These are phyloP conservation scores for Heterodera schachtii DNA, from an alignment of 1,140 invertebrate genomes.

Conservation along the genomic window DNA sequence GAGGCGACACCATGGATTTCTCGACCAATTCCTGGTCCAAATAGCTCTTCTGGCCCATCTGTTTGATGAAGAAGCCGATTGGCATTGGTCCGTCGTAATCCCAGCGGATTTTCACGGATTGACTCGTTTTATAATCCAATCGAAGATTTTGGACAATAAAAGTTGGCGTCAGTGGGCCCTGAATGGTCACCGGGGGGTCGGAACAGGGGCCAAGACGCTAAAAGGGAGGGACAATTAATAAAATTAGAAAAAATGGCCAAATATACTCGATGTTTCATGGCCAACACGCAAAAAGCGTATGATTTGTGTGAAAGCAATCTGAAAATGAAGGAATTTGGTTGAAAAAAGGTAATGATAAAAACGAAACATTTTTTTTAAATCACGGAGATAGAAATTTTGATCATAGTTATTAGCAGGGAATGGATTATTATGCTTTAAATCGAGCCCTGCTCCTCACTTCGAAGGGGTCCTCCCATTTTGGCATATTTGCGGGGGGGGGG, in stretches of 20 bases:
- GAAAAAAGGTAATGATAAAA: not conserved
- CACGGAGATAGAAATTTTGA: too few relatives aligned
- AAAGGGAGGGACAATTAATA: conserved; percentile 28
- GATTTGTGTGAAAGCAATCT: conserved; percentile 55
- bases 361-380: not conserved
- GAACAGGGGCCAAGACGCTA: conserved; percentile 64
- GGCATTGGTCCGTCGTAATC: conserved; percentile 47
- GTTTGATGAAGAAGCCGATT: conserved; percentile 61
- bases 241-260: not conserved
- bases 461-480: too few relatives aligned
- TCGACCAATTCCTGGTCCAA: conserved; percentile 55
- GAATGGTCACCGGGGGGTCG: conserved; percentile 60
- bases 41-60: conserved; percentile 61
- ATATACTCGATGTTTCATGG: conserved; percentile 63
- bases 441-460: too few relatives aligned
- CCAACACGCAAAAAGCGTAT: conserved; percentile 64
- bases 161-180: conserved; percentile 45
- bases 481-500: too few relatives aligned
- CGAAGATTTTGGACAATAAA: conserved; percentile 61
- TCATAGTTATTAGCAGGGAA: too few relatives aligned
- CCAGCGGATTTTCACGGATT: conserved; percentile 59
- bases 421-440: too few relatives aligned
- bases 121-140: conserved; percentile 60
- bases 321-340: not conserved
- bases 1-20: conserved; percentile 57